A percentile compares a stretch with the other conserved stretches of the same genome.
Evolutionary conservation across 2,888 invertebrate genomes (phyloP).

Genomic region (Athalia rosae): DNA sequence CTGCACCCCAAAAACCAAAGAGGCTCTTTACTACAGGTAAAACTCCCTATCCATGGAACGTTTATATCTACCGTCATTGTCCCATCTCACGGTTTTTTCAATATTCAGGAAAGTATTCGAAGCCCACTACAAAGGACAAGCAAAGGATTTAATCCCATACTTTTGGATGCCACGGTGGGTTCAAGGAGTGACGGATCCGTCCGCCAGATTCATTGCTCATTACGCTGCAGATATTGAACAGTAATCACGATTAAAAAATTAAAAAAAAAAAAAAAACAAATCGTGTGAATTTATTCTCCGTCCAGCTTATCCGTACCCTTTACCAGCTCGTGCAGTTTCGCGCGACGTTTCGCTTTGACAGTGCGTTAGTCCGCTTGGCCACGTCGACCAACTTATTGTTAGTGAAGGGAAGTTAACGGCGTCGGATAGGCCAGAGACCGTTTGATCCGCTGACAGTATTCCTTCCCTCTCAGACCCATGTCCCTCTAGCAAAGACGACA

Average conservation of each 20-base stretch:
- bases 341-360: no score
- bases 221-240: conserved; percentile 76
- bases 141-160: conserved; percentile 80
- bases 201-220: conserved; percentile 84
- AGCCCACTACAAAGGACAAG: conserved; percentile 78
- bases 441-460: no score
- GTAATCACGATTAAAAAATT: background rate
- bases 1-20: conserved; percentile 84
- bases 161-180: conserved; percentile 90
- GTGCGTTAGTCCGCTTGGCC: no score
- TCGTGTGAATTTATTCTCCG: background rate
- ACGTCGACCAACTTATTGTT: no score
- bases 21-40: conserved; percentile 84
- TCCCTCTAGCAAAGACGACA: no score
- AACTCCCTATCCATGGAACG: background rate
- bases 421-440: no score
- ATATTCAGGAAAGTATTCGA: conserved; percentile 79
- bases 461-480: no score
- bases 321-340: no score
- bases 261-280: conserved; percentile 13
- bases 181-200: conserved; percentile 81
- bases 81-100: conserved; percentile 29
- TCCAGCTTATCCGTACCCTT: background rate
- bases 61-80: background rate
- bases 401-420: no score